Evolutionary conservation across 2,888 invertebrate genomes (phyloP), one percentile per base, ranked within the genome.

Genomic region (Heteromurus nitidus): DNA sequence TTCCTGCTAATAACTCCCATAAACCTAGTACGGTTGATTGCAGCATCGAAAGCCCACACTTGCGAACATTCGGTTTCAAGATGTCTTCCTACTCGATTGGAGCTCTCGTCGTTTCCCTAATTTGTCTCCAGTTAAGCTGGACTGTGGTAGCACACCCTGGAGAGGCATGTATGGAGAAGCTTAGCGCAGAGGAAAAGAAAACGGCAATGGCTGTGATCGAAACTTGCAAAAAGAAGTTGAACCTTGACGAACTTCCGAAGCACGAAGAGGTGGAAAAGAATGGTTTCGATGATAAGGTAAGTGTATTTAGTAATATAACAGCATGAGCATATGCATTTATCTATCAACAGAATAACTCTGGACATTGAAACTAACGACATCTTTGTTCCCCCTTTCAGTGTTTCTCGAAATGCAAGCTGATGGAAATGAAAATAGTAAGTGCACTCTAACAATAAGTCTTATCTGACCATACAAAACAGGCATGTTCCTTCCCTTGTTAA

Each of bases 201-300:
- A 28, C 31, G 50, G 68, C 44, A 53, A 74, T 69, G 69, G 30
- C 60, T 16, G 50, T 62, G 55, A 53, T 74, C 50, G 80, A 80
- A 22, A 64, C 74, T 31, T 80, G 80, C 31, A 80, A 74, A 22
- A 80, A 74, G 74, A 74, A 80, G 60, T 50, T 80, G 13, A 58
- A 53, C 53, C 36, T 80, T 26, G 74, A 74, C 30, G 47, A 42
- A 22, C 11, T 74, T 13, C 74, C 74, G 0, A 80, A 80, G 53
- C 44, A 20, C n/a, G 80, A 74, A 50, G 80, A 80, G 24, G 16
- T 74, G 22, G 80, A 80, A 30, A 80, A 80, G 64, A 80, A 80
- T 62, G 74, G 74, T 13, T 80, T 80, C 26, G 80, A 80, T 26
- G 80, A 80, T 74, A 80, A 80, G 80, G 80, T 80, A 69, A 26